Percentiles rank a stretch among this genome's conserved stretches.
Conservation (phyloP, 2,113 vertebrate genomes). For the Zingel zingel region DNA sequence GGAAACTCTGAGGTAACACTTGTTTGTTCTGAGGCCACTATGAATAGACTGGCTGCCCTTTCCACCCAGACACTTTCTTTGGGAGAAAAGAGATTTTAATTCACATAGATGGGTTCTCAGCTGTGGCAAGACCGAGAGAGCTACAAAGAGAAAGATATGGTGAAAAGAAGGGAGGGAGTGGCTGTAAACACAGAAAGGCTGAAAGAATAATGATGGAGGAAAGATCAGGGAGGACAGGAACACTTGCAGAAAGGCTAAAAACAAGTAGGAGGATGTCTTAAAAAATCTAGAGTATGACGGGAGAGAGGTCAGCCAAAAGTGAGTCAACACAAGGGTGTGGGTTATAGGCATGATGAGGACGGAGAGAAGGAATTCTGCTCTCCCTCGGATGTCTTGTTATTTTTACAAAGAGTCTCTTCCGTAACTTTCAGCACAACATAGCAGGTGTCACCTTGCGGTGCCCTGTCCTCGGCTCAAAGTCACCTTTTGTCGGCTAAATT, state of each 20-base stretch:
- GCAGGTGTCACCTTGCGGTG: too few species aligned
- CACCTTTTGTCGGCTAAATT: too few species aligned
- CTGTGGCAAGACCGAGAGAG: not conserved
- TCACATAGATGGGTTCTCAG: slow-evolving; percentile 36
- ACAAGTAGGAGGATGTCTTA: not conserved
- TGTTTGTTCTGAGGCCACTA: slow-evolving; percentile 22
- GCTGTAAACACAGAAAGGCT: slow-evolving; percentile 12
- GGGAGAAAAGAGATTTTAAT: slow-evolving; percentile 44
- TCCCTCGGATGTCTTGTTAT: slow-evolving; percentile 41
- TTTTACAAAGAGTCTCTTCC: slow-evolving; percentile 33
- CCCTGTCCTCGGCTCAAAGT: too few species aligned
- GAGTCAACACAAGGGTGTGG: slow-evolving; percentile 10
- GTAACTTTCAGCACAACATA: slow-evolving; percentile 27
- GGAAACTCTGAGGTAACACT: slow-evolving; percentile 6
- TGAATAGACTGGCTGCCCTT: slow-evolving; percentile 27
- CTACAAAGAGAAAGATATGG: not conserved
- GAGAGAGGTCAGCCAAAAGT: slow-evolving; percentile 9
- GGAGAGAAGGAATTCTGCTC: slow-evolving; percentile 7
- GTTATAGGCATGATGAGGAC: not conserved
- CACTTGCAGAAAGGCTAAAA: slow-evolving; percentile 5
- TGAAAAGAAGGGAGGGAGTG: not conserved
- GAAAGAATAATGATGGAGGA: not conserved
- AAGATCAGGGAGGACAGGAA: slow-evolving; percentile 12
- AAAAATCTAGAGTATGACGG: not conserved
- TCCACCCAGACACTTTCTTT: slow-evolving; percentile 27